Conservation (phyloP, 1,140 invertebrate genomes). For the Leptonema lineaticorne region DNA sequence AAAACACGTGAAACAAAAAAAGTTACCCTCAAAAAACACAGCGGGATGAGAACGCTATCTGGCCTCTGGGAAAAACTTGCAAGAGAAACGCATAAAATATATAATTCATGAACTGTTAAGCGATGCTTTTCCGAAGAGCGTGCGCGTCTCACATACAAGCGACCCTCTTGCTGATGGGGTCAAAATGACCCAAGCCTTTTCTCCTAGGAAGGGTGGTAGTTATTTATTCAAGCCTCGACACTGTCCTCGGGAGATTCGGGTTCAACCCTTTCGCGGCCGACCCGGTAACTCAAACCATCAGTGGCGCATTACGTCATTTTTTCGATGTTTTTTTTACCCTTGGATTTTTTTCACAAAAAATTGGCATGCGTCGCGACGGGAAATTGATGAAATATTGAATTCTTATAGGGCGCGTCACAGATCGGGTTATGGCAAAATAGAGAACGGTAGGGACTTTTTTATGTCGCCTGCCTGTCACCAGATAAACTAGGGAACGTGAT, state of each 20-base stretch:
- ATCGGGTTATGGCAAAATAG: slow-evolving; percentile 21
- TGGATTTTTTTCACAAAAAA: slow-evolving; percentile 3
- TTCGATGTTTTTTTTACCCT: slow-evolving; percentile 10
- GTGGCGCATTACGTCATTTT: slow-evolving; percentile 25
- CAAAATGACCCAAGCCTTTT: slow-evolving; percentile 25
- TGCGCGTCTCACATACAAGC: not conserved
- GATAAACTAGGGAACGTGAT: slow-evolving; percentile 26
- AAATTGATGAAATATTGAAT: slow-evolving; percentile 33
- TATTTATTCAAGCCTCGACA: slow-evolving; percentile 27
- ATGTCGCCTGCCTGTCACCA: slow-evolving; percentile 30
- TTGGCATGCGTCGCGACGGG: slow-evolving; percentile 5
- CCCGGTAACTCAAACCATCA: not conserved
- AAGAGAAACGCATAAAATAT: slow-evolving; percentile 33
- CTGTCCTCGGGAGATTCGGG: not conserved
- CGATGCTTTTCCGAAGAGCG: slow-evolving; percentile 16
- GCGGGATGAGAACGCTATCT: too few species aligned
- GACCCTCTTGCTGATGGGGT: slow-evolving; percentile 1
- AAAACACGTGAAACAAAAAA: too few species aligned
- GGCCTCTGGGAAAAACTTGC: slow-evolving; percentile 21
- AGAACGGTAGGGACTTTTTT: slow-evolving; percentile 19
- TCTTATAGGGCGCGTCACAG: slow-evolving; percentile 26
- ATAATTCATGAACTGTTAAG: slow-evolving; percentile 32
- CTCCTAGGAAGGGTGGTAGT: slow-evolving; percentile 5
- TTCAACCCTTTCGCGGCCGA: not conserved
- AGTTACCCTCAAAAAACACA: too few species aligned